Conservation (phyloP, 53 echinoderm and acorn worm genomes). For the Stichopus horrens region DNA sequence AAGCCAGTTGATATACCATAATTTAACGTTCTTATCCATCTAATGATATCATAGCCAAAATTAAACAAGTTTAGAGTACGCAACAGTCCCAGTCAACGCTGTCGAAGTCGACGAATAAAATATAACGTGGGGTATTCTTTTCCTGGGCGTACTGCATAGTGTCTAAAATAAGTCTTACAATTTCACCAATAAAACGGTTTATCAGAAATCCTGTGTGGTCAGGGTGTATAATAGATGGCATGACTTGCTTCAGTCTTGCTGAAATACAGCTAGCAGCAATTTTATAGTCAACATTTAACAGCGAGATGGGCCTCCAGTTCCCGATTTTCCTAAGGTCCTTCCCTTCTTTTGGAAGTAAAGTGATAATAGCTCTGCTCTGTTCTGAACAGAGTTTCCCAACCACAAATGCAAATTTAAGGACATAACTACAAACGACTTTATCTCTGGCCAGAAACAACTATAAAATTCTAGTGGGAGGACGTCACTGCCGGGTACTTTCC, state of each 20-base stretch:
- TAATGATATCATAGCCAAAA: neutral
- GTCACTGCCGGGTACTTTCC: neutral
- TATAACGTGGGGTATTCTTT: neutral
- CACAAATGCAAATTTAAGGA: neutral
- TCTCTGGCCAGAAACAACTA: neutral
- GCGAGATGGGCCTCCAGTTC: neutral
- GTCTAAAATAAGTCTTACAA: neutral
- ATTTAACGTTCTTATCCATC: neutral
- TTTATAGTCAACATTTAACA: neutral
- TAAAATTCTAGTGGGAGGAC: neutral
- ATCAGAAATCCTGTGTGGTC: neutral
- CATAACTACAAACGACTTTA: slow-evolving; percentile 2
- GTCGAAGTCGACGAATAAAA: neutral
- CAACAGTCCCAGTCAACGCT: neutral
- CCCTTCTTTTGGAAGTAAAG: neutral
- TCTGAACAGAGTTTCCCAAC: neutral
- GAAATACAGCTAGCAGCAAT: neutral
- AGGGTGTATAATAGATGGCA: neutral
- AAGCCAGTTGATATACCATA: neutral
- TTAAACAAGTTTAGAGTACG: neutral
- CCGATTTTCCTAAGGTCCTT: neutral
- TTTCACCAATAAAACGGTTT: neutral
- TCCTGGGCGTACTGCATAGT: neutral
- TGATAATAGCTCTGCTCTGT: neutral
- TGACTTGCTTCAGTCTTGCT: neutral